Conservation (phyloP, 1,140 invertebrate species). For the Metopolophium dirhodum region DNA sequence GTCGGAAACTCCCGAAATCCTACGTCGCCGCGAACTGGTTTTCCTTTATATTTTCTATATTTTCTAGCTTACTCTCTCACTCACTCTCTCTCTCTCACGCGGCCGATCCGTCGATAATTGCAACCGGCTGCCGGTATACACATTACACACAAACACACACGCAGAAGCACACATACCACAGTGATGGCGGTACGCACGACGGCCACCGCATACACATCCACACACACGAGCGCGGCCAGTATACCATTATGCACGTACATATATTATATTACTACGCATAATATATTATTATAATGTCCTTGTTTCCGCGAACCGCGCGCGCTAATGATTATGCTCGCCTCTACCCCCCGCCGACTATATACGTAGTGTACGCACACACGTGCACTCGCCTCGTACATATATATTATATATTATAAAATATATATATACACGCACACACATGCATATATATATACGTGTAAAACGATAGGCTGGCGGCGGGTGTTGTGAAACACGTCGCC, state of each 20-base stretch:
- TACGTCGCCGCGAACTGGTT: constrained; percentile 20
- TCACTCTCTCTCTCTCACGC: background rate
- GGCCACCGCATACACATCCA: background rate
- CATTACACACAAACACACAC: background rate
- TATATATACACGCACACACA: background rate
- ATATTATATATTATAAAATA: background rate
- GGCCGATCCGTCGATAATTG: constrained; percentile 4
- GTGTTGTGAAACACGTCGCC: constrained; percentile 51
- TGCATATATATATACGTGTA: background rate
- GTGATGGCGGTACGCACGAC: background rate
- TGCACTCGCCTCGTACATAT: background rate
- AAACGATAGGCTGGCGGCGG: constrained; percentile 37
- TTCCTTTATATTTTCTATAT: background rate
- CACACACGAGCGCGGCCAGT: background rate
- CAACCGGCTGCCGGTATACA: background rate
- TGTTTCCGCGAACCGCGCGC: constrained; percentile 43
- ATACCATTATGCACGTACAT: background rate
- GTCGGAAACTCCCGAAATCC: background rate
- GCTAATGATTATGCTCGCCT: constrained; percentile 25
- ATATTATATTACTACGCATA: background rate
- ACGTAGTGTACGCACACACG: background rate
- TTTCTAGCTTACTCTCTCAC: background rate
- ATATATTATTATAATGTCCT: constrained; percentile 49
- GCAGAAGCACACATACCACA: background rate
- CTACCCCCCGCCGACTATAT: background rate